Base-by-base conservation (phyloP, 23 tunicate genomes). In the Halocynthia roretzi region DNA sequence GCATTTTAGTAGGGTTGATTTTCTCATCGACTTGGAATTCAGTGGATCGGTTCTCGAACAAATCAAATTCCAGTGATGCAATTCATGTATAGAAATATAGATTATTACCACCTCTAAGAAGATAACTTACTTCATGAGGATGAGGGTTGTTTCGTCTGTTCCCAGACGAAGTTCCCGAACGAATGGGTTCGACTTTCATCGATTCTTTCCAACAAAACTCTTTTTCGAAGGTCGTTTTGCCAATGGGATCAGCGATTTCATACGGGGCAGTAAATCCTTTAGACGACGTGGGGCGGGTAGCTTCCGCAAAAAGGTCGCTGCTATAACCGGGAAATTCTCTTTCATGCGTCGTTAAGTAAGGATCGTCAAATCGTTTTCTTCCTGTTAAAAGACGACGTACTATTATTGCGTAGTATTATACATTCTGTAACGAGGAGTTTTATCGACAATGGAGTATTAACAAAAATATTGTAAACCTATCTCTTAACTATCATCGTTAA, bases 111-210 rank as follows among this genome's bases (percentile, higher is more conserved):
- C n/a, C 63, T 58, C 63, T 58, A 58, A 58, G n/a, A 58, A 58
- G 17, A 58, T 58, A 14, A 65, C 68, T 74, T 10, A 89, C 98
- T 63, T 86, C 83, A 54, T 86, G 79, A 17, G 98, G 98, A 56
- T 92, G 98, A 18, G 98, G 98, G 53, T 92, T 92, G 71, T 93
- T 93, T 22, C 89, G 75, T 64, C 93, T 73, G 78, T 72, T 76
- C 40, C 98, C 98, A 19, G 94, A 93, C 11, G 87, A 81, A 10
- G 94, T 81, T 54, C 98, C 93, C 6, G 84, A 65, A 54, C 98
- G 88, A 12, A 93, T 92, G 8, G 98, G 98, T 61, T 82, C 85
- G 17, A 60, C 81, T 69, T 69, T 78, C 18, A 70, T 71, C 5
- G 68, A 79, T 44, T 82, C 10, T 75, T 86, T 92, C 87, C 85